Evolutionary conservation across 2,888 invertebrate species (phyloP).

Genomic region (Luperina nickerlii): DNA sequence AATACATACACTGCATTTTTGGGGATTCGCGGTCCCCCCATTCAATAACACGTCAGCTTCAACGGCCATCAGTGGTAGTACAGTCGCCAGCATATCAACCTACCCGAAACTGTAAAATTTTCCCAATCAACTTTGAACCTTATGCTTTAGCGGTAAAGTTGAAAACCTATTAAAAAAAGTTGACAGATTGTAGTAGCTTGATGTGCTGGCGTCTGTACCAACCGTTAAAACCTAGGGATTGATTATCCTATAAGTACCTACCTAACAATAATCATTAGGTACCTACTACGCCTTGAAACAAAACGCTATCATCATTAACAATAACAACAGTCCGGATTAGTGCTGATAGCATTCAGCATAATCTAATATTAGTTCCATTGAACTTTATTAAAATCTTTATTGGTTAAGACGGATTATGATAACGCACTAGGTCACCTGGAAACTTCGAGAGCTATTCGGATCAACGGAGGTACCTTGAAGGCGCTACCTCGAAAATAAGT

Average conservation of each 20-base stretch:
- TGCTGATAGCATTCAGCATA: not conserved
- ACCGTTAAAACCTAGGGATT: not conserved
- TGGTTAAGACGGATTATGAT: conserved; percentile 20
- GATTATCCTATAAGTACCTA: not conserved
- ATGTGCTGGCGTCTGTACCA: no score
- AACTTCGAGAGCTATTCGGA: not conserved
- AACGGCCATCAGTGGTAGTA: not conserved
- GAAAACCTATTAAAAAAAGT: no score
- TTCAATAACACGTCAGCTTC: not conserved
- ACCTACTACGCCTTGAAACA: conserved; percentile 6
- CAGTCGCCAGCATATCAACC: no score
- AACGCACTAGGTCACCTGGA: conserved; percentile 19
- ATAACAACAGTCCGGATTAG: conserved; percentile 20
- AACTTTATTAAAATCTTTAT: conserved; percentile 24
- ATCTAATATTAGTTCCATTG: conserved; percentile 5
- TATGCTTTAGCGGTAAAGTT: no score
- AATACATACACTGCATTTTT: no score
- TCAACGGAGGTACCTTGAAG: not conserved
- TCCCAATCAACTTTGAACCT: no score
- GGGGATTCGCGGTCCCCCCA: not conserved
- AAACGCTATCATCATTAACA: conserved; percentile 21
- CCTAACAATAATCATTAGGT: not conserved
- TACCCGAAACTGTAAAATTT: no score
- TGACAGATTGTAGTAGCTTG: no score
- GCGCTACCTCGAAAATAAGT: no score